Evolutionary conservation across 2,113 vertebrate species (phyloP).

Genomic region (Xiphophorus maculatus): DNA sequence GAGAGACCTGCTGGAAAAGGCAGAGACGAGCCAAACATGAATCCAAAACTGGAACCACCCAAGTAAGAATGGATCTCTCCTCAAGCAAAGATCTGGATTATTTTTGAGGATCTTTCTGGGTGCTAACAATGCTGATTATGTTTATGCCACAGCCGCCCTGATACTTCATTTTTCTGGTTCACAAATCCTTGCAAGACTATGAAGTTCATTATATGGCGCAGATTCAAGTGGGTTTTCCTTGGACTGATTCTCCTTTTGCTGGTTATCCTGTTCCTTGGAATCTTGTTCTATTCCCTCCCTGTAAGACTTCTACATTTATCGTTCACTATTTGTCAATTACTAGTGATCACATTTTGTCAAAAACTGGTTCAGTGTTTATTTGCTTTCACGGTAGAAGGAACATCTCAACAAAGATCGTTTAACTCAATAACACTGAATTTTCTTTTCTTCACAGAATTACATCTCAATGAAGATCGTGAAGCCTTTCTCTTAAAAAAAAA

Average conservation of each 20-base stretch:
- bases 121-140: slow-evolving; percentile 6
- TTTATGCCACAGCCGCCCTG: slow-evolving; percentile 86
- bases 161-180: slow-evolving; percentile 99
- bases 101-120: background rate
- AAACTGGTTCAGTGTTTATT: background rate
- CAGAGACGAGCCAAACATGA: slow-evolving; percentile 98
- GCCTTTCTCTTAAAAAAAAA: slow-evolving; percentile 70
- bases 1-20: slow-evolving; percentile 95
- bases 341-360: background rate
- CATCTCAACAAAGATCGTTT: background rate
- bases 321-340: background rate
- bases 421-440: slow-evolving; percentile 6
- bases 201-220: slow-evolving; percentile 95
- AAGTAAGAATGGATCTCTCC: slow-evolving; percentile 81
- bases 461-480: slow-evolving; percentile 98
- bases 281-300: slow-evolving; percentile 93
- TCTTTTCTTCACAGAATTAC: slow-evolving; percentile 83
- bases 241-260: slow-evolving; percentile 84
- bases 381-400: background rate
- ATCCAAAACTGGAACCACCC: slow-evolving; percentile 92
- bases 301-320: slow-evolving; percentile 74
- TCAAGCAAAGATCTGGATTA: background rate
- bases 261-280: slow-evolving; percentile 87
- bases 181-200: slow-evolving; percentile 96
- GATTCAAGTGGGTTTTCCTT: slow-evolving; percentile 93